Percentiles rank a stretch among this genome's conserved stretches.
Conservation (phyloP, 2,113 vertebrate genomes). For the Melanerpes aurifrons region DNA sequence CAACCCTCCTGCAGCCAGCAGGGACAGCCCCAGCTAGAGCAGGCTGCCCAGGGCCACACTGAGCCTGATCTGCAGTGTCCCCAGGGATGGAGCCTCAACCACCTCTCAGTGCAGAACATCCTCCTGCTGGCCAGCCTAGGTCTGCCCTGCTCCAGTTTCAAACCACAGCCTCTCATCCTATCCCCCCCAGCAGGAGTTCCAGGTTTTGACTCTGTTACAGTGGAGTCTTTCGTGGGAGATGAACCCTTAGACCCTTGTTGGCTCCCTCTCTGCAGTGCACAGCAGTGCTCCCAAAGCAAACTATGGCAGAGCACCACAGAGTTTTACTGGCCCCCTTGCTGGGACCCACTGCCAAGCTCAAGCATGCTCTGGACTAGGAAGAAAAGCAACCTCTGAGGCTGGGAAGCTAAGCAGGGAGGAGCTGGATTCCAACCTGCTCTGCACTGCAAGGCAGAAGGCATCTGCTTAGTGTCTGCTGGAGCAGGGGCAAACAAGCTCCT, state of each 20-base stretch:
- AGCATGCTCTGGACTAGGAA: background rate
- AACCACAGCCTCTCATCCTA: too few species aligned
- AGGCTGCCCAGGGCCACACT: too few species aligned
- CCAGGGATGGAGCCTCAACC: too few species aligned
- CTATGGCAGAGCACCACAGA: background rate
- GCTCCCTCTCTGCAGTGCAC: background rate
- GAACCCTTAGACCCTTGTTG: background rate
- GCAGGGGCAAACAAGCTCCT: slow-evolving; percentile 18
- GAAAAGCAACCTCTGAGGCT: background rate
- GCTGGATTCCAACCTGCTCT: slow-evolving; percentile 11
- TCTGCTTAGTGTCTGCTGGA: slow-evolving; percentile 30
- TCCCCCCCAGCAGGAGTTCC: background rate
- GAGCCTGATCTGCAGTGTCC: too few species aligned
- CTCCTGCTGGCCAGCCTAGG: too few species aligned
- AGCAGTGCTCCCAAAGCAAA: background rate
- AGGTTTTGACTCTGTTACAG: background rate
- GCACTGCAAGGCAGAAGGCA: background rate
- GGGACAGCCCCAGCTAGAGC: too few species aligned
- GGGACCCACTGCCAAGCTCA: background rate
- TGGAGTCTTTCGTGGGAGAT: background rate
- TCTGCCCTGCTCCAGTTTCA: too few species aligned
- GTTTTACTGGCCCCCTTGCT: fast-evolving
- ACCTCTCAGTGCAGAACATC: too few species aligned
- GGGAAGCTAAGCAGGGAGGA: background rate
- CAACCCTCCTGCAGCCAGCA: too few species aligned